These are phyloP conservation scores for Mastomys natalensis DNA, from an alignment of 2,113 vertebrate genomes.

Conservation along the genomic window DNA sequence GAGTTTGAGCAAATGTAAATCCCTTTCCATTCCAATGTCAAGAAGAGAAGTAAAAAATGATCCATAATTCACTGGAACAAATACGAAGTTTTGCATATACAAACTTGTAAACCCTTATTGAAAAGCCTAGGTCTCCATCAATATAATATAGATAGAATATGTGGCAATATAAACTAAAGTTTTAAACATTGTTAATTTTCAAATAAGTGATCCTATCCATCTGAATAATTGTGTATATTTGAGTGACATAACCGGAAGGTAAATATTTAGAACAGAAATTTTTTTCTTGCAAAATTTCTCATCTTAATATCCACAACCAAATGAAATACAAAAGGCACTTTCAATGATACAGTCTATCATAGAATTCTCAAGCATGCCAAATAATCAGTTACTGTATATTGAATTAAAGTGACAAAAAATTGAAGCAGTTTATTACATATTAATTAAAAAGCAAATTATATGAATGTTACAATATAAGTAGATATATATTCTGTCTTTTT, in stretches of 20 bases:
- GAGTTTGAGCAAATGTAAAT: slow-evolving; percentile 10
- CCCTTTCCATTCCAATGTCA: not conserved
- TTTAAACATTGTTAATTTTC: not conserved
- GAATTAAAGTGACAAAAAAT: not conserved
- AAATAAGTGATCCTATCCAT: not conserved
- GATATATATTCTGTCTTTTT: not conserved
- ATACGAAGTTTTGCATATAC: not conserved
- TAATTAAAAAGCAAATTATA: not conserved
- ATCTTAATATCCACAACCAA: not conserved
- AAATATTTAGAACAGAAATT: not conserved
- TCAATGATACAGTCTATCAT: not conserved
- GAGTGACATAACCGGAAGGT: not conserved
- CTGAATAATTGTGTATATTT: not conserved
- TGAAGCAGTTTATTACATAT: not conserved
- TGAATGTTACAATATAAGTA: not conserved
- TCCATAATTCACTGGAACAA: not conserved
- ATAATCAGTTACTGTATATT: not conserved
- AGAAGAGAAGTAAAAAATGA: not conserved
- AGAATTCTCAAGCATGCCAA: not conserved
- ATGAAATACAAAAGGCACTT: not conserved
- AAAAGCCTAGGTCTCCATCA: not conserved
- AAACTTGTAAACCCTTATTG: not conserved
- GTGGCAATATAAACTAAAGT: not conserved
- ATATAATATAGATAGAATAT: not conserved
- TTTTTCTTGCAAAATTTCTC: not conserved